Percentiles rank a stretch among this genome's conserved stretches.
These are phyloP conservation scores for Athetis lepigone DNA, from an alignment of 2,888 invertebrate species.

Conservation along the genomic window DNA sequence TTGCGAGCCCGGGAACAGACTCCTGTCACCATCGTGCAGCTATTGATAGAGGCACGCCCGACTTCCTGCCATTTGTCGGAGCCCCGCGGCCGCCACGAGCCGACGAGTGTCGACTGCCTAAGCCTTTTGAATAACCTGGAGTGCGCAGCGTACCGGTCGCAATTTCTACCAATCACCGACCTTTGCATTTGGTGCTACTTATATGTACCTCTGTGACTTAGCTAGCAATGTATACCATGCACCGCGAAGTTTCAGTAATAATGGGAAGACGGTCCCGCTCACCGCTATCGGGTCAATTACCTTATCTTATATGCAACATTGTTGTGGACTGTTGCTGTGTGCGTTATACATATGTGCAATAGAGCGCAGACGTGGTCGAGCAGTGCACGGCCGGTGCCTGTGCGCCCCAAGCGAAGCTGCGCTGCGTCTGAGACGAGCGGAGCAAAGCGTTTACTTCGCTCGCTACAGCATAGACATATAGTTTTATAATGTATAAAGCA, in stretches of 20 bases:
- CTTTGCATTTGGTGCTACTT: constrained; percentile 26
- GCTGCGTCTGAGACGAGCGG: neutral
- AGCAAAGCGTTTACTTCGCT: constrained; percentile 2
- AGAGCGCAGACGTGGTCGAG: constrained; percentile 9
- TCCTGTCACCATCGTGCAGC: neutral
- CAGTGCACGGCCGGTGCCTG: constrained; percentile 20
- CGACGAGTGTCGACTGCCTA: constrained; percentile 23
- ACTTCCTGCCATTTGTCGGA: constrained; percentile 22
- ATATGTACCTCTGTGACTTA: constrained; percentile 36
- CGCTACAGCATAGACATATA: no score
- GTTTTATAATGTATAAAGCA: no score
- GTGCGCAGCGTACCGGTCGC: neutral
- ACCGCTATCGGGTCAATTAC: constrained; percentile 56
- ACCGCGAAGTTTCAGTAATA: constrained; percentile 48
- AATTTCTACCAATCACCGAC: constrained; percentile 22
- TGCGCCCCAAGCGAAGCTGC: neutral
- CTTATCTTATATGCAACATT: constrained; percentile 25
- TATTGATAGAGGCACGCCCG: constrained; percentile 12
- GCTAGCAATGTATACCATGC: constrained; percentile 38
- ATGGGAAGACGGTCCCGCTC: constrained; percentile 46
- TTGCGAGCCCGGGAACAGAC: constrained; percentile 4
- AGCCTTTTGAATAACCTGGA: constrained; percentile 7
- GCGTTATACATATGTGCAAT: neutral
- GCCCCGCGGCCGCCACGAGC: neutral
- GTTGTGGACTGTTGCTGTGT: constrained; percentile 17